Percentiles rank a stretch among this genome's conserved stretches.
Evolutionary conservation across 2,888 invertebrate genomes (phyloP).

Genomic region (Fragum whitleyi): DNA sequence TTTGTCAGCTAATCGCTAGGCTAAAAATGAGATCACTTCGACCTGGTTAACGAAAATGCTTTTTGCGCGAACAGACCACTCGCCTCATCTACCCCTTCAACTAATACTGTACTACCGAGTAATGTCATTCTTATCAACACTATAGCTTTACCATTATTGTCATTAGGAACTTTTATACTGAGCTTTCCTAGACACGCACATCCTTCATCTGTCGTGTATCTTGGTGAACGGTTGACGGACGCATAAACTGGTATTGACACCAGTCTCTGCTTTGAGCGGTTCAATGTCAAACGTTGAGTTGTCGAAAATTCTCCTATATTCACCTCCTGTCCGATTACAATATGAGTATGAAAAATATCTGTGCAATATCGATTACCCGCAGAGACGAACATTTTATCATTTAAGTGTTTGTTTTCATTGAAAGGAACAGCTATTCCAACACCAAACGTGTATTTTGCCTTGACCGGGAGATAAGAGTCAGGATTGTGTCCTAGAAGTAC

Average conservation of each 20-base stretch:
- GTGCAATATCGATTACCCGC: conserved; percentile 53
- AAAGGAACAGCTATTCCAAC: conserved; percentile 70
- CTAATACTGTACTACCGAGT: conserved; percentile 43
- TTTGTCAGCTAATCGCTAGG: no score
- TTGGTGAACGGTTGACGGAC: conserved; percentile 14
- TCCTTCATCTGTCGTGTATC: conserved; percentile 56
- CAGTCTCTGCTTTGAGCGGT: conserved; percentile 48
- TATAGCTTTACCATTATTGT: conserved; percentile 22
- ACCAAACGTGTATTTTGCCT: conserved; percentile 61
- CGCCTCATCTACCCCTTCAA: conserved; percentile 46
- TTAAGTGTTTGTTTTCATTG: conserved; percentile 53
- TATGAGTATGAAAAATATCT: conserved; percentile 57
- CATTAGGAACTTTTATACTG: conserved; percentile 42
- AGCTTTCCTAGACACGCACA: conserved; percentile 55
- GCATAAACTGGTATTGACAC: conserved; percentile 52
- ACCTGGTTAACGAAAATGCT: conserved; percentile 2
- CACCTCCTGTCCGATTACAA: conserved; percentile 34
- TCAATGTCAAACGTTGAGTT: conserved; percentile 34
- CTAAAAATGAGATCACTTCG: conserved; percentile 9
- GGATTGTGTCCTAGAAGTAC: conserved; percentile 65
- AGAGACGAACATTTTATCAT: conserved; percentile 59
- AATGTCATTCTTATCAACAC: conserved; percentile 47
- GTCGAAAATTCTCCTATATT: conserved; percentile 41
- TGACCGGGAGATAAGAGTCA: conserved; percentile 45
- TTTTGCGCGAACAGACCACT: conserved; percentile 32